These are phyloP conservation scores for Dexiosoma caninum DNA, from an alignment of 2,888 invertebrate species.

Conservation along the genomic window DNA sequence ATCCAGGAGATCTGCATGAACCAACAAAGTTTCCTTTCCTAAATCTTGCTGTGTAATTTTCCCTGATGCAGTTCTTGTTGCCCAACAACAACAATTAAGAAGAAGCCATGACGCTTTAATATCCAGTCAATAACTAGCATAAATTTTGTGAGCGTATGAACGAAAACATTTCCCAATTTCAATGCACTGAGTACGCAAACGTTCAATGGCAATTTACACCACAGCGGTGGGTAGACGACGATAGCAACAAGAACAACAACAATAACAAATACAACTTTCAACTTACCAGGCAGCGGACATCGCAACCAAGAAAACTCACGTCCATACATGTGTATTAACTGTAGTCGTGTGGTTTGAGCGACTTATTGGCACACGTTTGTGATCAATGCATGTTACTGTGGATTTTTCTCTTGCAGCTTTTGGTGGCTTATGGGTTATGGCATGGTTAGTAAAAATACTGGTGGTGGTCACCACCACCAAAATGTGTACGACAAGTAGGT, in stretches of 20 bases:
- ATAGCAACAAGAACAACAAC: neutral
- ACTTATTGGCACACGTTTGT: slow-evolving; percentile 62
- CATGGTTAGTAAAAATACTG: neutral
- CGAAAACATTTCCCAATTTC: slow-evolving; percentile 46
- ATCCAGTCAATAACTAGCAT: slow-evolving; percentile 11
- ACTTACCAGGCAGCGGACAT: slow-evolving; percentile 23
- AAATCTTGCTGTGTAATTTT: no score
- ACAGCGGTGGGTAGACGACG: slow-evolving; percentile 58
- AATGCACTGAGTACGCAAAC: slow-evolving; percentile 46
- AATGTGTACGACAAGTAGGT: slow-evolving; percentile 39
- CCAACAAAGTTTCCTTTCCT: no score
- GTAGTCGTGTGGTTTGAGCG: slow-evolving; percentile 60
- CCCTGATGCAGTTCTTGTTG: neutral
- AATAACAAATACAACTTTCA: slow-evolving; percentile 43
- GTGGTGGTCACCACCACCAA: slow-evolving; percentile 49
- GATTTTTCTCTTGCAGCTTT: slow-evolving; percentile 35
- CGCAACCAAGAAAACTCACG: slow-evolving; percentile 7
- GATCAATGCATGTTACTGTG: slow-evolving; percentile 58
- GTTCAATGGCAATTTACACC: slow-evolving; percentile 58
- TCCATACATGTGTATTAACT: slow-evolving; percentile 35
- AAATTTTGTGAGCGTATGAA: slow-evolving; percentile 37
- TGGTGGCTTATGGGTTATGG: slow-evolving; percentile 32
- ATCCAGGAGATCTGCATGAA: no score
- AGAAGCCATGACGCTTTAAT: neutral
- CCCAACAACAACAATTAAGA: neutral